phyloP scores from a whole-genome alignment of 2,113 vertebrate species.

The Neotoma lepida region DNA sequence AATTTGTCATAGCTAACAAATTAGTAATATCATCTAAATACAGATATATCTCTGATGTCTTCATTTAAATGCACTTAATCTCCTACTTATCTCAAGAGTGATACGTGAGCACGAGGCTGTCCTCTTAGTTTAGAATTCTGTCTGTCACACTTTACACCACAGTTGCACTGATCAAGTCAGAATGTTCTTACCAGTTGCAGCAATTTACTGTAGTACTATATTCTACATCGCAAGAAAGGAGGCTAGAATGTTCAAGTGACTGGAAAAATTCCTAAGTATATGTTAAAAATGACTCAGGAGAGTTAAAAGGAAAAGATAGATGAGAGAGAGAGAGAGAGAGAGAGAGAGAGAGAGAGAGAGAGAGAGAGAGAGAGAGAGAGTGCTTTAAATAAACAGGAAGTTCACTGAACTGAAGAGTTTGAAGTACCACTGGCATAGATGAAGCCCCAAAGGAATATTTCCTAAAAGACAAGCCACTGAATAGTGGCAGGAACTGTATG shows the following conservation, averaged over 20 bases:
- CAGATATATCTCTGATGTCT: slow-evolving; percentile 84
- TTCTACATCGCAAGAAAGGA: slow-evolving; percentile 81
- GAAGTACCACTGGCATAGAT: not conserved
- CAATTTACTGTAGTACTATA: slow-evolving; percentile 71
- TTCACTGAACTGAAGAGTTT: slow-evolving; percentile 25
- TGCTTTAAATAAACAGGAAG: slow-evolving; percentile 70
- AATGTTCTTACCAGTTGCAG: slow-evolving; percentile 72
- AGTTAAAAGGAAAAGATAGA: slow-evolving; percentile 73
- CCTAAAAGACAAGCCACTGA: slow-evolving; percentile 4
- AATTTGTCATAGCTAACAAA: slow-evolving; percentile 94
- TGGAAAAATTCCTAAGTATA: slow-evolving; percentile 82
- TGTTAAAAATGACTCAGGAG: slow-evolving; percentile 83
- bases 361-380: slow-evolving; percentile 60
- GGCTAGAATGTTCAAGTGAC: slow-evolving; percentile 77
- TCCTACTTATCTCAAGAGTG: slow-evolving; percentile 69
- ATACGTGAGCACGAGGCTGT: slow-evolving; percentile 68
- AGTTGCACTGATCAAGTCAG: slow-evolving; percentile 77
- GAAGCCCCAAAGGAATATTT: not conserved
- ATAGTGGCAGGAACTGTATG: not conserved
- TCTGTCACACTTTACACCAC: slow-evolving; percentile 77
- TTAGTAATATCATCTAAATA: slow-evolving; percentile 87
- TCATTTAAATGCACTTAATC: slow-evolving; percentile 84
- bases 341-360: not conserved
- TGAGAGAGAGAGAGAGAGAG: slow-evolving; percentile 6
- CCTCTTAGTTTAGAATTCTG: slow-evolving; percentile 79